Percentiles rank a stretch among this genome's conserved stretches.
phyloP scores from a whole-genome alignment of 1,140 invertebrate genomes.

The Zaprionus lachaisei region DNA sequence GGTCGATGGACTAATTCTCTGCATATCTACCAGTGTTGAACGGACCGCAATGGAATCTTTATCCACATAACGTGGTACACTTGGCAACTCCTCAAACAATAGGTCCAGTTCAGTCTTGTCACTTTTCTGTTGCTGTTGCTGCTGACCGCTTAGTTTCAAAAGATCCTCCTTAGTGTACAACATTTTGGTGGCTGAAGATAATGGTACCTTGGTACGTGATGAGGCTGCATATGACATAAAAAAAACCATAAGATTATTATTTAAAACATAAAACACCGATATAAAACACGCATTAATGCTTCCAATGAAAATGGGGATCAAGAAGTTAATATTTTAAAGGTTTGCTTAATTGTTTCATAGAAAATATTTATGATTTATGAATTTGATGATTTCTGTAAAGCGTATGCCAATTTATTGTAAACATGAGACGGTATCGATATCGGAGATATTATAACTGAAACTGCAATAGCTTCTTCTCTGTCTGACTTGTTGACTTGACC shows the following conservation, averaged over 20 bases:
- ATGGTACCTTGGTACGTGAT: slow-evolving; percentile 8
- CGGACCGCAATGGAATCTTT: slow-evolving; percentile 32
- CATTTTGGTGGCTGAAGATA: slow-evolving; percentile 28
- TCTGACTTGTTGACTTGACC: slow-evolving; percentile 14
- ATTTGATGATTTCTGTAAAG: slow-evolving; percentile 21
- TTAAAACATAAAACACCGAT: too few relatives aligned
- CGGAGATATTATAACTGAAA: slow-evolving; percentile 32
- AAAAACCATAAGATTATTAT: background rate
- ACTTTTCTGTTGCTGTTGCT: background rate
- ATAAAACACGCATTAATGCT: background rate
- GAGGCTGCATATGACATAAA: slow-evolving; percentile 24
- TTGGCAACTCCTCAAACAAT: slow-evolving; percentile 62
- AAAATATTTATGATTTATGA: slow-evolving; percentile 6
- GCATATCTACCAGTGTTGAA: slow-evolving; percentile 34
- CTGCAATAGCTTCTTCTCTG: slow-evolving; percentile 25
- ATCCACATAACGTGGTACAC: slow-evolving; percentile 52
- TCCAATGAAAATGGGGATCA: background rate
- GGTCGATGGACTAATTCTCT: slow-evolving; percentile 5
- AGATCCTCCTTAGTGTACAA: slow-evolving; percentile 57
- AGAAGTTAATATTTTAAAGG: background rate
- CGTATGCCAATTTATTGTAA: slow-evolving; percentile 43
- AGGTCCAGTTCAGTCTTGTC: slow-evolving; percentile 51
- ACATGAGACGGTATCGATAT: slow-evolving; percentile 21
- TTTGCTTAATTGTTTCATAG: background rate
- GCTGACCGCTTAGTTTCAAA: slow-evolving; percentile 24